Conservation (phyloP, 2,888 invertebrate species). For the Spialia ferax region DNA sequence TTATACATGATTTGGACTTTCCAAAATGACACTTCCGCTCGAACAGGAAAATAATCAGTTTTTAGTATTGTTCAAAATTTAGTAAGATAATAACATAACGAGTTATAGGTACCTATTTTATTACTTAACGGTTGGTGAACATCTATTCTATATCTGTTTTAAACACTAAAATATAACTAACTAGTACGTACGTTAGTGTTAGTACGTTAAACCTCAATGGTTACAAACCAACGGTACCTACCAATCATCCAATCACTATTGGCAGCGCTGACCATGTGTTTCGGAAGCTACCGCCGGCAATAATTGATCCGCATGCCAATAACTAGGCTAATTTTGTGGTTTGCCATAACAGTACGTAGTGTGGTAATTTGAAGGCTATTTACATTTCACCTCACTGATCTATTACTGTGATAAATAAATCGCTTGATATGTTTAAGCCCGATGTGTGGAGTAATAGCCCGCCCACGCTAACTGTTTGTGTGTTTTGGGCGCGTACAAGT, state of each 20-base stretch:
- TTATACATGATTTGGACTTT: no score
- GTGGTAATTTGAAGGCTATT: conserved; percentile 28
- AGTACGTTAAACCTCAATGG: no score
- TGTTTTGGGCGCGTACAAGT: background rate
- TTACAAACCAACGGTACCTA: background rate
- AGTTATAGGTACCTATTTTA: no score
- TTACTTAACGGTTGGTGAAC: no score
- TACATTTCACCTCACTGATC: conserved; percentile 29
- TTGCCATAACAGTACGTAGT: conserved; percentile 6
- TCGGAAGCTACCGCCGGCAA: conserved; percentile 14
- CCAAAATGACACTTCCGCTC: no score
- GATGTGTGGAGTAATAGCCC: conserved; percentile 4
- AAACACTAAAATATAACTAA: no score
- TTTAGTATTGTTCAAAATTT: no score
- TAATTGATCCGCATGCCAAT: conserved; percentile 29
- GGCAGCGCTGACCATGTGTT: conserved; percentile 2
- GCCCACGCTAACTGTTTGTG: background rate
- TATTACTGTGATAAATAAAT: conserved; percentile 28
- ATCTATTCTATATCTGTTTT: no score
- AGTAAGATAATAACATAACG: no score
- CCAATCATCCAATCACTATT: background rate
- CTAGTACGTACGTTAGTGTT: no score
- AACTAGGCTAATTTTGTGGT: conserved; percentile 19
- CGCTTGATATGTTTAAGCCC: background rate
- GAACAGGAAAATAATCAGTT: no score